Evolutionary conservation across 2,113 vertebrate genomes (phyloP).

Genomic region (Brevimyrus niger): DNA sequence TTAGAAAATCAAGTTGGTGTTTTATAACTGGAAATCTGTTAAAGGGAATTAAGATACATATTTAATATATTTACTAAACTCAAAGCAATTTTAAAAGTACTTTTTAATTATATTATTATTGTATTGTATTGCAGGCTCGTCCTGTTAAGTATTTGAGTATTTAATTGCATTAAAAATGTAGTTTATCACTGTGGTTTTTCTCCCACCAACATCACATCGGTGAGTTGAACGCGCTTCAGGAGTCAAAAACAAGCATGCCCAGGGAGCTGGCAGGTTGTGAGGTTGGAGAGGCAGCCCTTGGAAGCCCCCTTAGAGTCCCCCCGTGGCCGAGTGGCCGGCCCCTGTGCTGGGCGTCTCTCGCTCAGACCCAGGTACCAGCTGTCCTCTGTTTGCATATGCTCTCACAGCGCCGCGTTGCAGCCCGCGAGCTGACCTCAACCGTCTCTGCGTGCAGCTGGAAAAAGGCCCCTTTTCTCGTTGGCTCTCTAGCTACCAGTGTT

Average conservation of each 20-base stretch:
- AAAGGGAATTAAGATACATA: background rate
- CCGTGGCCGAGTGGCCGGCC: background rate
- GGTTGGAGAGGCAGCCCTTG: background rate
- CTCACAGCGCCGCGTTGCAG: background rate
- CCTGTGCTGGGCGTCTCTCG: background rate
- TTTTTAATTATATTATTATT: background rate
- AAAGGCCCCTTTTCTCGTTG: background rate
- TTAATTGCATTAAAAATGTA: background rate
- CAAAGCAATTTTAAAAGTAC: background rate
- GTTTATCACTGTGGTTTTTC: background rate
- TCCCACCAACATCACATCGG: background rate
- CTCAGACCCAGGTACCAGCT: background rate
- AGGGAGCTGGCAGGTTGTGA: background rate
- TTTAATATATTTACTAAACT: background rate
- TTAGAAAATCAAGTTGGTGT: background rate
- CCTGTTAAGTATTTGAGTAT: background rate
- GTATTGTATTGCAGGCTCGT: background rate
- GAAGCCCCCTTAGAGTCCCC: background rate
- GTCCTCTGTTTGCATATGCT: constrained; percentile 1
- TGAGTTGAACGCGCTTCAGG: background rate
- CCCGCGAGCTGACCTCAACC: background rate
- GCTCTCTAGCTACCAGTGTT: background rate
- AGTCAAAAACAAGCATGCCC: background rate
- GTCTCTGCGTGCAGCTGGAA: background rate
- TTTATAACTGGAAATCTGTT: background rate